Evolutionary conservation across 2,797 vertebrate species (phyloP), one percentile per base, ranked within the genome.

Genomic region (Acipenser transmontanus): DNA sequence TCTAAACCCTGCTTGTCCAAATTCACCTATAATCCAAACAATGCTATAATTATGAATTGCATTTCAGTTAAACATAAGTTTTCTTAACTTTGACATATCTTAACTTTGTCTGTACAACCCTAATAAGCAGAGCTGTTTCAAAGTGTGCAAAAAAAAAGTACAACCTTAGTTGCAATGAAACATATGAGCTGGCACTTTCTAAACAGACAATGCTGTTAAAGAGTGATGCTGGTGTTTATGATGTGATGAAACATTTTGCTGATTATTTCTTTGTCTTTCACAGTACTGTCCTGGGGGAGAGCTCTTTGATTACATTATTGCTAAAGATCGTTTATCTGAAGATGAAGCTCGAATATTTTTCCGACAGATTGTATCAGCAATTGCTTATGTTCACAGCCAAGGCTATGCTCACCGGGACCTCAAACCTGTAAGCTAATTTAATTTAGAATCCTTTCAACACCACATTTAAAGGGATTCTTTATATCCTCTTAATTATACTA

Each of bases 261-360:
- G 4, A 14, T 66, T 56, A 1, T 9, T 14, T 64, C 10, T 71
- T 1, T 71, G 66, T 52, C 62, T 66, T 0, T 7, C 77, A 11
- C 75, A 98, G 96, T 95, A 98, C 72, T 99, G 96, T 73, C 91
- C 93, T 2, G 95, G 96, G 63, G 96, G 97, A 69, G 96, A 98
- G 81, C 82, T 99, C 64, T 97, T 98, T 69, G 96, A 98, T 77
- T 96, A 98, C 71, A 96, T 98, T 1, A 93, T 98, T 66, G 90
- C 94, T 6, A 97, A 95, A 72, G 93, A 96, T 72, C 94, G 91
- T 34, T 85, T 99, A 65, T 90, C 93, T 0, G 96, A 99, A 77
- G 89, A 94, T 48, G 97, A 98, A 82, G 91, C 96, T 6, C 86
- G 94, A 0, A 68, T 94, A 1, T 95, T 98, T 78, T 98, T 98